Evolutionary conservation across 2,797 vertebrate genomes (phyloP).

Genomic region (Muraenolepis orangiensis): DNA sequence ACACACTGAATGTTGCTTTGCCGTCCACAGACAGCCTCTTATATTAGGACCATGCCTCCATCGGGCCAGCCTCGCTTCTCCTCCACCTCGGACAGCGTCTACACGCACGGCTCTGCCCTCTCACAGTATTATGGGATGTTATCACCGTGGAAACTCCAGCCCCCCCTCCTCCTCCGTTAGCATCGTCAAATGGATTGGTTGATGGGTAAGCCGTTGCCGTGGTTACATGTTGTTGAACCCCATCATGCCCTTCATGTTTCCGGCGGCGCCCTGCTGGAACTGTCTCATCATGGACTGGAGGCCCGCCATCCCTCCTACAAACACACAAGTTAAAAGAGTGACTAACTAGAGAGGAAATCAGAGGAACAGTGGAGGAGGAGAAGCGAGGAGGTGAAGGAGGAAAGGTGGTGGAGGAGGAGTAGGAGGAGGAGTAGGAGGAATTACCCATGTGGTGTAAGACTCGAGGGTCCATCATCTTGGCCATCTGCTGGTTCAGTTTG

Average conservation of each 20-base stretch:
- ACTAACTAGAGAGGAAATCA: background rate
- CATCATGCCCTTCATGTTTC: slow-evolving; percentile 99
- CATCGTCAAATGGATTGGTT: background rate
- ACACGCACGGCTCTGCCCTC: background rate
- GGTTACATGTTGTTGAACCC: slow-evolving; percentile 98
- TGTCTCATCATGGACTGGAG: slow-evolving; percentile 99
- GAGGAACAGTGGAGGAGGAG: too few relatives aligned
- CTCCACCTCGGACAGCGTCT: too few relatives aligned
- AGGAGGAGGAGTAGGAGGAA: background rate
- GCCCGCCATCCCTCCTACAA: slow-evolving; percentile 95
- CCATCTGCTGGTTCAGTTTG: slow-evolving; percentile 99
- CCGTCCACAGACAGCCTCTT: background rate
- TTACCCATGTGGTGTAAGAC: slow-evolving; percentile 98
- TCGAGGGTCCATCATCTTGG: slow-evolving; percentile 99
- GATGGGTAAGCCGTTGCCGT: background rate
- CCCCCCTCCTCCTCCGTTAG: background rate
- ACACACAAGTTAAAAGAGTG: background rate
- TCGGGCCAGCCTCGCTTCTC: too few relatives aligned
- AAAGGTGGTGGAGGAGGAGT: background rate
- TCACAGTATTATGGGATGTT: background rate
- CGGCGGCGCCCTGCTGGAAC: slow-evolving; percentile 96
- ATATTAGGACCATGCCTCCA: background rate
- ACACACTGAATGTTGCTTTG: background rate
- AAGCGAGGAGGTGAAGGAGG: too few relatives aligned
- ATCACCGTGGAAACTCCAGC: background rate